These are phyloP conservation scores for Rutilus rutilus DNA, from an alignment of 2,113 vertebrate species.

Conservation along the genomic window DNA sequence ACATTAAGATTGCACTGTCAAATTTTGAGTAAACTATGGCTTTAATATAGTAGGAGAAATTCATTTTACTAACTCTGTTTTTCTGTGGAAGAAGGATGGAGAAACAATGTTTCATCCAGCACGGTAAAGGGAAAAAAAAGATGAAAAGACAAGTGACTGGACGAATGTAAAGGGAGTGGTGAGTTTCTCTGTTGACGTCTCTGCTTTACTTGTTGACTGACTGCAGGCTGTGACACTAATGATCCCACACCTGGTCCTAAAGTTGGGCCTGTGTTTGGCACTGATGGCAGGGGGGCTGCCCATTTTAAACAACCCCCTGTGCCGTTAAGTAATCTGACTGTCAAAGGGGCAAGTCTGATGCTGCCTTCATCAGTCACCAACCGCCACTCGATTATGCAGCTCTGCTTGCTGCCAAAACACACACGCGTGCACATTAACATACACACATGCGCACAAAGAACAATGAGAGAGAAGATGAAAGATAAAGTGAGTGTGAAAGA, in stretches of 20 bases:
- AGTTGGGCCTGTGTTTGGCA: conserved; percentile 61
- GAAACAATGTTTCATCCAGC: background rate
- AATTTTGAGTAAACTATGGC: background rate
- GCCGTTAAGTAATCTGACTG: conserved; percentile 57
- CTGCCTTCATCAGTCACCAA: conserved; percentile 58
- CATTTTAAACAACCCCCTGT: conserved; percentile 42
- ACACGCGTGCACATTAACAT: background rate
- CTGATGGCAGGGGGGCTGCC: conserved; percentile 61
- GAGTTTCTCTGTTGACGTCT: background rate
- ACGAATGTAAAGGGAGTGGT: background rate
- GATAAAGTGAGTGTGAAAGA: conserved; percentile 12
- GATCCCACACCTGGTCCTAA: conserved; percentile 46
- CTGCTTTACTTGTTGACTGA: conserved; percentile 48
- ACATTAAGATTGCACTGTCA: background rate
- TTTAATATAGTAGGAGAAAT: background rate
- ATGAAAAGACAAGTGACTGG: conserved; percentile 31
- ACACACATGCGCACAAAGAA: conserved; percentile 11
- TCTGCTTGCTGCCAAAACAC: conserved; percentile 37
- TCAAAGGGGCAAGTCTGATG: conserved; percentile 58
- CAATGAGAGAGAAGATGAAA: conserved; percentile 11
- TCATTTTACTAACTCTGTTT: background rate
- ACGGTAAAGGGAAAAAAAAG: background rate
- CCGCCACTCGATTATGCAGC: conserved; percentile 51
- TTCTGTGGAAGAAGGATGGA: background rate
- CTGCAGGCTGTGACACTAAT: conserved; percentile 44